Evolutionary conservation across 2,113 vertebrate genomes (phyloP).

Genomic region (Zosterops lateralis): DNA sequence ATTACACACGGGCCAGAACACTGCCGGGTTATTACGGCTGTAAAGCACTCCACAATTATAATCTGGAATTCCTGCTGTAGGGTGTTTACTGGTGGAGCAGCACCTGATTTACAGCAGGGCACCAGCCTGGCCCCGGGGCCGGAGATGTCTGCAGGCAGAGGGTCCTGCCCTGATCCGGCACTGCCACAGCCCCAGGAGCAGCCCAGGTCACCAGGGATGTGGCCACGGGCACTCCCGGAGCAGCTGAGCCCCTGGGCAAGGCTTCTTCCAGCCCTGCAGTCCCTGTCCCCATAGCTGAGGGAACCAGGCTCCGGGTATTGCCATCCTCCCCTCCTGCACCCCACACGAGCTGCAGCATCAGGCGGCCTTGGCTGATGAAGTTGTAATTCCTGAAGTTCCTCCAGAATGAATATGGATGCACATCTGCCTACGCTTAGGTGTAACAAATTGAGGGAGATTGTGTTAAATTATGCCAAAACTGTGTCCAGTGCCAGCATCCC

Average conservation of each 20-base stretch:
- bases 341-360: fast-evolving
- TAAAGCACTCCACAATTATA: not conserved
- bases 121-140: fast-evolving
- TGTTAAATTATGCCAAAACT: fast-evolving
- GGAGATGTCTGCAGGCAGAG: not conserved
- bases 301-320: fast-evolving
- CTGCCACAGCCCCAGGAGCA: not conserved
- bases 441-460: not conserved
- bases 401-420: not conserved
- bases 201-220: fast-evolving
- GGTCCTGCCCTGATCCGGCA: not conserved
- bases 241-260: not conserved
- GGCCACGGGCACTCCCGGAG: fast-evolving
- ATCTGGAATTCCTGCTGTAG: not conserved
- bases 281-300: not conserved
- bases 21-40: not conserved
- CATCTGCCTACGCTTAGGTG: not conserved
- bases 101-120: not conserved
- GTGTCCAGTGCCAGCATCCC: not conserved
- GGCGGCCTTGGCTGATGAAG: not conserved
- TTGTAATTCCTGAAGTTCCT: not conserved
- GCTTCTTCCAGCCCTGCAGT: fast-evolving
- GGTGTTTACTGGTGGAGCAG: not conserved
- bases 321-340: not conserved
- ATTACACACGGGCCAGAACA: not conserved